phyloP scores from a whole-genome alignment of 2,797 vertebrate species.

The Poecilia wingei region DNA sequence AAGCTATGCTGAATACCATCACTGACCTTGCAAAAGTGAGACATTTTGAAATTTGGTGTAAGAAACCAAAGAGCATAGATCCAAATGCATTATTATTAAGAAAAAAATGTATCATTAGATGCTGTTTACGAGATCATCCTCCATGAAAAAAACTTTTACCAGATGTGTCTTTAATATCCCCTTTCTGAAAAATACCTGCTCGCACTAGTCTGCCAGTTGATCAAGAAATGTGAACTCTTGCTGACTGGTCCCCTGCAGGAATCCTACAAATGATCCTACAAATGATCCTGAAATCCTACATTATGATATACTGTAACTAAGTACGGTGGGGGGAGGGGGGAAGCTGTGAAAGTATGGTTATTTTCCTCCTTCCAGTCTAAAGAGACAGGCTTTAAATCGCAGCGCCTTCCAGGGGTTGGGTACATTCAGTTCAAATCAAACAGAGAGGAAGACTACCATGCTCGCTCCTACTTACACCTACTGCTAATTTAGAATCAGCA shows the following conservation, averaged over 20 bases:
- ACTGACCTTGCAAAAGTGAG: background rate
- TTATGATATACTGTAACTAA: background rate
- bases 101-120: background rate
- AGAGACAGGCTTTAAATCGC: background rate
- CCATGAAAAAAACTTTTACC: background rate
- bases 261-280: background rate
- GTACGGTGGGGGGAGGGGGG: too few relatives aligned
- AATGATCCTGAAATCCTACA: background rate
- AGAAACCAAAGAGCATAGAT: background rate
- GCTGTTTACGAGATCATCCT: background rate
- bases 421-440: background rate
- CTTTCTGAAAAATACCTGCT: background rate
- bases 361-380: background rate
- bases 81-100: background rate
- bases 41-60: background rate
- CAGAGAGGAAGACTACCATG: background rate
- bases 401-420: background rate
- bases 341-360: background rate
- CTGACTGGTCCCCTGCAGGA: background rate
- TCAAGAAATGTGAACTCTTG: background rate
- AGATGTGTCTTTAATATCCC: background rate
- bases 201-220: background rate
- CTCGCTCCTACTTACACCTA: background rate
- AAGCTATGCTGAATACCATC: background rate
- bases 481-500: background rate